These are phyloP conservation scores for Drosophila oshimai DNA, from an alignment of 1,140 invertebrate genomes.

Conservation along the genomic window DNA sequence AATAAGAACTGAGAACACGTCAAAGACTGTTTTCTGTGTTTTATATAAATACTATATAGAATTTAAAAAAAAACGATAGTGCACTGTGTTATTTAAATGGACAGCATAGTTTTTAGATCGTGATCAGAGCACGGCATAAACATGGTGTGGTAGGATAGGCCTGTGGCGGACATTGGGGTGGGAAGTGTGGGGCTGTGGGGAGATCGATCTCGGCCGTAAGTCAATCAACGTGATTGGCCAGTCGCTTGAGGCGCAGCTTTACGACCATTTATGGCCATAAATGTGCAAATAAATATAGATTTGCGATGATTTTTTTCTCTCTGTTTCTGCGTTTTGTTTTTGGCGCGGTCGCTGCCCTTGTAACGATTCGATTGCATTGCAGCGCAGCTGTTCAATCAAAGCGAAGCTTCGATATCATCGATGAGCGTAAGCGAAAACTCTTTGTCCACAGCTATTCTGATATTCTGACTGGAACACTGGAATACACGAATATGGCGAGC, in stretches of 20 bases:
- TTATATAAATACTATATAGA: no score
- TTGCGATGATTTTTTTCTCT: conserved; percentile 26
- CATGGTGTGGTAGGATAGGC: background rate
- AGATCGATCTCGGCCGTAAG: conserved; percentile 27
- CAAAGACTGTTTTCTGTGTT: no score
- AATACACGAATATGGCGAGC: no score
- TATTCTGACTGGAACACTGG: conserved; percentile 4
- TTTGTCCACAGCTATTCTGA: conserved; percentile 9
- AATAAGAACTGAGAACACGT: no score
- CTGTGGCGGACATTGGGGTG: background rate
- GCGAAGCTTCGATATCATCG: background rate
- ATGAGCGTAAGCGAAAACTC: no score
- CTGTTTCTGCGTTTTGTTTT: conserved; percentile 29
- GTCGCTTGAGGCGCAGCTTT: conserved; percentile 49
- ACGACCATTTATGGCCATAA: conserved; percentile 64
- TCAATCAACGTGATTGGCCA: conserved; percentile 41
- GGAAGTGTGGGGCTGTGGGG: background rate
- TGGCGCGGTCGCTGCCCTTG: conserved; percentile 71
- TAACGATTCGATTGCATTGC: conserved; percentile 58
- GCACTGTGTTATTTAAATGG: no score
- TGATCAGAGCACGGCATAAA: background rate
- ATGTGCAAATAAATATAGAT: conserved; percentile 43
- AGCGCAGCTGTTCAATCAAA: conserved; percentile 17
- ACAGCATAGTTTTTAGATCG: background rate
- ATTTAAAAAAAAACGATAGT: no score